phyloP scores from a whole-genome alignment of 1,140 invertebrate species.

The Zaprionus ornatus region DNA sequence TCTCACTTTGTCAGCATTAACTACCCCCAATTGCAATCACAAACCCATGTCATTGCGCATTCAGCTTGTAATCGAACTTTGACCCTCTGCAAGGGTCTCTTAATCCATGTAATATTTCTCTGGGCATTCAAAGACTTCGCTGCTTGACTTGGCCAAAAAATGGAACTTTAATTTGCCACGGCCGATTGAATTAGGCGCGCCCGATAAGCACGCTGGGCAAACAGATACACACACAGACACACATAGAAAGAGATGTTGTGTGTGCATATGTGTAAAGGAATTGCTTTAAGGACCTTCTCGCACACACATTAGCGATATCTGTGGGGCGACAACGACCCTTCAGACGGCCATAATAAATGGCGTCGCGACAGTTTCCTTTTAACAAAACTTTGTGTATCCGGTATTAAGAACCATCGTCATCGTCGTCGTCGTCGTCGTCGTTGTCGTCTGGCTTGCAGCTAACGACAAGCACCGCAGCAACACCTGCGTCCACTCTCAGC shows the following conservation, averaged over 20 bases:
- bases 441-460: constrained; percentile 46
- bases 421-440: constrained; percentile 36
- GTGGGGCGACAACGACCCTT: constrained; percentile 76
- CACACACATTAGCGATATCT: constrained; percentile 73
- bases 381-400: constrained; percentile 64
- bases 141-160: constrained; percentile 61
- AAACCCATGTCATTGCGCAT: constrained; percentile 22
- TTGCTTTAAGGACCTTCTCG: constrained; percentile 31
- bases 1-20: neutral
- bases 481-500: constrained; percentile 82
- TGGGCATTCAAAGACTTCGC: constrained; percentile 58
- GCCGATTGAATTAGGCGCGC: constrained; percentile 73
- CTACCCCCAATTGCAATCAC: neutral
- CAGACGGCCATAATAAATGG: constrained; percentile 81
- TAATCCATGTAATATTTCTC: constrained; percentile 48
- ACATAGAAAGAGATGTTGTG: neutral
- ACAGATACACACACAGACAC: constrained; percentile 12
- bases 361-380: constrained; percentile 83
- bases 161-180: constrained; percentile 78
- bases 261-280: constrained; percentile 16
- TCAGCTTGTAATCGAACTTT: constrained; percentile 50
- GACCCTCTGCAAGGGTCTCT: constrained; percentile 54
- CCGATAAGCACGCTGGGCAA: constrained; percentile 42
- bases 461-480: constrained; percentile 47
- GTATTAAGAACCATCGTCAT: constrained; percentile 62